These are phyloP conservation scores for Mercenaria mercenaria DNA, from an alignment of 1,140 invertebrate genomes.

Conservation along the genomic window DNA sequence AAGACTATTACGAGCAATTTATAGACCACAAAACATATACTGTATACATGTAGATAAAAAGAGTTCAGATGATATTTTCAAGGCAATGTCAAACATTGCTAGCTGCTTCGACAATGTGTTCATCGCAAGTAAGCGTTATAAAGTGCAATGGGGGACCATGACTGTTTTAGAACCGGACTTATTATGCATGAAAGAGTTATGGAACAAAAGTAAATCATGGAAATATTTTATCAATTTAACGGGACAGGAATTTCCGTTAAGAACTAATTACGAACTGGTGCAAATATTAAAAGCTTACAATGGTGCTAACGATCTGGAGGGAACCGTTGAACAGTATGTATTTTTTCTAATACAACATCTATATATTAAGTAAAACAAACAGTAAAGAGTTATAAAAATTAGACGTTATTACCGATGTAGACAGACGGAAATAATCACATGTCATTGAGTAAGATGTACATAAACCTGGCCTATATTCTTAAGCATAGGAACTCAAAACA, in stretches of 20 bases:
- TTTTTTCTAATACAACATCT: too few species aligned
- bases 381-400: too few species aligned
- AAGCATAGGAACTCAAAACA: too few species aligned
- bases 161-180: constrained; percentile 78
- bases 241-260: constrained; percentile 76
- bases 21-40: constrained; percentile 72
- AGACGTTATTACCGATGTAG: too few species aligned
- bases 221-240: constrained; percentile 83
- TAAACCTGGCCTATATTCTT: too few species aligned
- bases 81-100: constrained; percentile 66
- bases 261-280: constrained; percentile 75
- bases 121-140: constrained; percentile 68
- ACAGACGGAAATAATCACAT: too few species aligned
- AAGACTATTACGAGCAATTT: constrained; percentile 79
- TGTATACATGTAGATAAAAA: constrained; percentile 82
- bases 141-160: constrained; percentile 74
- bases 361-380: too few species aligned
- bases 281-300: constrained; percentile 78
- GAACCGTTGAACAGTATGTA: constrained; percentile 68
- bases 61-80: constrained; percentile 45
- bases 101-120: constrained; percentile 80
- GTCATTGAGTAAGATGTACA: too few species aligned
- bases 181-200: constrained; percentile 80
- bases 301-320: constrained; percentile 80
- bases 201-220: constrained; percentile 73